Evolutionary conservation across 1,140 invertebrate genomes (phyloP), one percentile per base, ranked within the genome.

Genomic region (Chrysomallon squamiferum): DNA sequence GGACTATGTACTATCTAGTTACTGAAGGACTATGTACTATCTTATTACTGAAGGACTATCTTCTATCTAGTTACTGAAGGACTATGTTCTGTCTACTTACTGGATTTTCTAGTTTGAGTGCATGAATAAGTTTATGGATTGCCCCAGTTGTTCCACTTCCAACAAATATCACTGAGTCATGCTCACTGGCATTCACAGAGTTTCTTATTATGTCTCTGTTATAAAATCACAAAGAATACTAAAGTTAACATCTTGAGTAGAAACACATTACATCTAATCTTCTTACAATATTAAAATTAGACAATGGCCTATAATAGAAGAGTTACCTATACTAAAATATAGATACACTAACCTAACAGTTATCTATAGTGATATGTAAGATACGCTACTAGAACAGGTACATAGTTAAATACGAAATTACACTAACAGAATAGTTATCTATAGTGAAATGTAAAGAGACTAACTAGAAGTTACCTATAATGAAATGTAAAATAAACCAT

Each of bases 161-260:
- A 78, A 88, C 86, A 89, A 94, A 94, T 68, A 94, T 89, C 15
- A 96, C 91, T 22, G 90, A 91, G 86, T 96, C 94, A 73, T 94
- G 90, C 73, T 92, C 90, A 69, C 89, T 89, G 15, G 93, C 94
- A 71, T 93, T 92, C 1, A 94, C 91, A 1, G 91, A 89, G 77
- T 91, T 91, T 49, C 92, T 89, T 25, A 96, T 90, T 72, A 96
- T 93, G 70, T 92, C 91, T 74, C 93, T 90, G 92, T 90, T 76
- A 38, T 15, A 38, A 5, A 38, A 38, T 38, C 56, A 59, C 65
- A 45, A 66, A 2, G 38, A 49, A 49, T 11, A 13, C 27, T 15
- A 25, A n/a, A 20, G 2, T 22, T 0, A 22, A 29, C 29, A 43
- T 29, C 13, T 25, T 18, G 25, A 61, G 7, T 30, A 22, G n/a